A percentile compares a stretch with the other conserved stretches of the same genome.
Evolutionary conservation across 2,888 invertebrate species (phyloP).

Genomic region (Didymodactylos carnosus): DNA sequence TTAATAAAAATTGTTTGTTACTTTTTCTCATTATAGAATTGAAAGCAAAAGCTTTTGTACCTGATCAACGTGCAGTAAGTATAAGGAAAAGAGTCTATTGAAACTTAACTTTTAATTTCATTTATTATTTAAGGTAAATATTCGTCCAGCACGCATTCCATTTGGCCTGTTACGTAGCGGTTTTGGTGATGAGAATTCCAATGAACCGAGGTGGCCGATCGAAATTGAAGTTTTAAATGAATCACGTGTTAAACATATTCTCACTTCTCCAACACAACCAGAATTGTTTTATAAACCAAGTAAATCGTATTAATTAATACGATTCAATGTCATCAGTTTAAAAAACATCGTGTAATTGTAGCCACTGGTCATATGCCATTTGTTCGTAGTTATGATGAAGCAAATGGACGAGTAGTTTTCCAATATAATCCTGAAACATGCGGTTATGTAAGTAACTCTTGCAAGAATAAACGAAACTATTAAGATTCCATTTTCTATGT

Average conservation of each 20-base stretch:
- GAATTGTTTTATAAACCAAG: slow-evolving; percentile 50
- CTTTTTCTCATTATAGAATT: no score
- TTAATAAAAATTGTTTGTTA: no score
- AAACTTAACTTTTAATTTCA: no score
- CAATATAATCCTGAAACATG: slow-evolving; percentile 27
- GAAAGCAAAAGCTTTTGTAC: not conserved
- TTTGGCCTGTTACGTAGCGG: not conserved
- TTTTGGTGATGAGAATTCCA: not conserved
- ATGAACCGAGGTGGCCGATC: slow-evolving; percentile 24
- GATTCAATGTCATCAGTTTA: not conserved
- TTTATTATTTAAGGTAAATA: no score
- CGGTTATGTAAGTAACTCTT: slow-evolving; percentile 27
- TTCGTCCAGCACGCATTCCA: not conserved
- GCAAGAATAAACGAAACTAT: not conserved
- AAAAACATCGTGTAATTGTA: not conserved
- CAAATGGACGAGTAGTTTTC: slow-evolving; percentile 18
- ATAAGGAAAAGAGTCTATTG: no score
- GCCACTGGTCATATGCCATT: not conserved
- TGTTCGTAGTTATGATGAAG: not conserved
- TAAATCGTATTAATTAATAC: slow-evolving; percentile 17
- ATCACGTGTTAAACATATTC: slow-evolving; percentile 51
- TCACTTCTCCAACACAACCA: slow-evolving; percentile 48
- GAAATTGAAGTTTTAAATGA: slow-evolving; percentile 55
- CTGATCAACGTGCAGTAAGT: not conserved
- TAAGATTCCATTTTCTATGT: not conserved